Evolutionary conservation across 2,888 invertebrate species (phyloP).

Genomic region (Sicus ferrugineus): DNA sequence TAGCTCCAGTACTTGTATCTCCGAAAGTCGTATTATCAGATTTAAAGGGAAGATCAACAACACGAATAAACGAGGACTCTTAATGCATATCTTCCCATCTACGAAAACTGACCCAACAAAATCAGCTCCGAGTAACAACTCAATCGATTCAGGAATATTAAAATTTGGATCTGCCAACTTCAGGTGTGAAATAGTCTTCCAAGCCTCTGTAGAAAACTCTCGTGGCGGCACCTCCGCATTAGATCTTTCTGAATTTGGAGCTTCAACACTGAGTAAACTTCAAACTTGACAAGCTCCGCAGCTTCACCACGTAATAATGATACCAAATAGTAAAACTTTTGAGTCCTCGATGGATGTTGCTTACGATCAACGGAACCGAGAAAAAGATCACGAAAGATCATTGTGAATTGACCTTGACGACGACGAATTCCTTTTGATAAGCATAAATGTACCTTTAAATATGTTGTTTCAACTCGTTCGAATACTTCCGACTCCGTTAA

Average conservation of each 20-base stretch:
- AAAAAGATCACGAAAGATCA: background rate
- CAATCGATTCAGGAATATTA: slow-evolving; percentile 8
- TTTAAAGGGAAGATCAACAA: background rate
- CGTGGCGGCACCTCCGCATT: slow-evolving; percentile 14
- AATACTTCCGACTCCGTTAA: background rate
- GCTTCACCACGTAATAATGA: slow-evolving; percentile 32
- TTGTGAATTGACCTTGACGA: background rate
- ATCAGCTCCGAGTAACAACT: too few relatives aligned
- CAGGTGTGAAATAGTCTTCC: background rate
- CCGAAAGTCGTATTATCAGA: background rate
- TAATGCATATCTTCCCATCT: slow-evolving; percentile 1
- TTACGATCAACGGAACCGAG: background rate
- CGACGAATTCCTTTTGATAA: background rate
- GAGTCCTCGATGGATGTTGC: background rate
- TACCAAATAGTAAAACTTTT: slow-evolving; percentile 32
- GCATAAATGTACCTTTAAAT: background rate
- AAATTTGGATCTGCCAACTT: slow-evolving; percentile 26
- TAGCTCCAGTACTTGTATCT: background rate
- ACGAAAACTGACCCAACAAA: slow-evolving; percentile 16
- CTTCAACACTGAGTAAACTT: background rate
- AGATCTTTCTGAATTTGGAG: slow-evolving; percentile 10
- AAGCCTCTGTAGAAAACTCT: background rate
- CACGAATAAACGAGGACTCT: background rate
- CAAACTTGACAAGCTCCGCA: slow-evolving; percentile 27
- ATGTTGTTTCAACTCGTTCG: slow-evolving; percentile 11